A percentile compares a stretch with the other conserved stretches of the same genome.
Conservation (phyloP, 2,888 invertebrate species). For the Eupithecia vulgata region DNA sequence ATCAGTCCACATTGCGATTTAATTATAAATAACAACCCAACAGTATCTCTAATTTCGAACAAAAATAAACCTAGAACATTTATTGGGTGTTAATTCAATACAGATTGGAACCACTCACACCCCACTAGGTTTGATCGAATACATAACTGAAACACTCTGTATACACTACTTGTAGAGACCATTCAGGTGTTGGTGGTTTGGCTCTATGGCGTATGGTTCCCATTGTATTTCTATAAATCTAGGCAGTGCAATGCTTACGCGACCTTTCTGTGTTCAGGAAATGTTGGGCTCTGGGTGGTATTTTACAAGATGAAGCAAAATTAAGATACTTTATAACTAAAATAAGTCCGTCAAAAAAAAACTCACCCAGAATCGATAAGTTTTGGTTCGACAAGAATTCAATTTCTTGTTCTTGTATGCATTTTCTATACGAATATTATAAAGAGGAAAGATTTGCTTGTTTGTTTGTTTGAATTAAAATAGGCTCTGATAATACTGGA, state of each 20-base stretch:
- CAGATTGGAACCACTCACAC: neutral
- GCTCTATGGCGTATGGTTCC: neutral
- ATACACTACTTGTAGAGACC: neutral
- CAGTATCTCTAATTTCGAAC: neutral
- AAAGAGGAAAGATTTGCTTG: too few species aligned
- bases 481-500: too few species aligned
- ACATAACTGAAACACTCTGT: neutral
- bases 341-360: too few species aligned
- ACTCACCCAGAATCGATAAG: too few species aligned
- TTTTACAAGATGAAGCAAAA: neutral
- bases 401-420: too few species aligned
- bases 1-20: neutral
- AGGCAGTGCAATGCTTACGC: neutral
- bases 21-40: neutral
- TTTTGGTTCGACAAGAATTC: too few species aligned
- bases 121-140: neutral
- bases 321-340: too few species aligned
- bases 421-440: too few species aligned
- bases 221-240: neutral
- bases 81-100: neutral
- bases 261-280: neutral
- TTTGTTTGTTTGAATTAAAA: too few species aligned
- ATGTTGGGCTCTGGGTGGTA: neutral
- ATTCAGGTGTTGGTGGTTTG: conserved; percentile 1
- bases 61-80: neutral